Conservation (phyloP, 2,888 invertebrate species). For the Epirrita christyi region DNA sequence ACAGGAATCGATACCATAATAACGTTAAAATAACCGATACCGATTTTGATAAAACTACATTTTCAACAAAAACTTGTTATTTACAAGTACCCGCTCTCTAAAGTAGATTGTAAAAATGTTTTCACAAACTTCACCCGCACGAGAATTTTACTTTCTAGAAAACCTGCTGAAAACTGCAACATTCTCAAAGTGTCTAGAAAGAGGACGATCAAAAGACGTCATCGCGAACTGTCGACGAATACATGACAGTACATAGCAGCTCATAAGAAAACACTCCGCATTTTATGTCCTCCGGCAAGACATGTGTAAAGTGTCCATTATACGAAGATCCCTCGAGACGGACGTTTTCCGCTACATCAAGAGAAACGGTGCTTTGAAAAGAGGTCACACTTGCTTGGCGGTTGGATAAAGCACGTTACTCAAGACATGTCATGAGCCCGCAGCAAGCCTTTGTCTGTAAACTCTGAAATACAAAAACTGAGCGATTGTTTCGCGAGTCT, state of each 20-base stretch:
- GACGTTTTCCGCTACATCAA: constrained; percentile 38
- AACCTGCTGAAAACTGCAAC: constrained; percentile 18
- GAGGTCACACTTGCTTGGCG: constrained; percentile 56
- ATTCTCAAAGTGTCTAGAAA: constrained; percentile 34
- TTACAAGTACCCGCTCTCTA: background rate
- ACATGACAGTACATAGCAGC: constrained; percentile 53
- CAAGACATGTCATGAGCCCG: constrained; percentile 64
- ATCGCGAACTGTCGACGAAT: constrained; percentile 60
- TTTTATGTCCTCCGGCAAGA: constrained; percentile 65
- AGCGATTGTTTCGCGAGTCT: constrained; percentile 69
- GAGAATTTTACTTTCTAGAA: background rate
- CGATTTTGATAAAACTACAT: no score
- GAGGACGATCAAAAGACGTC: constrained; percentile 60
- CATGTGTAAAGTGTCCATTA: constrained; percentile 65
- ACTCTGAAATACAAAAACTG: constrained; percentile 60
- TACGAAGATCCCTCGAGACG: constrained; percentile 46
- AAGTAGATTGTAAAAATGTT: background rate
- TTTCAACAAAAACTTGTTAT: no score
- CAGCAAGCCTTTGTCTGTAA: constrained; percentile 67
- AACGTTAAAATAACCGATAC: no score
- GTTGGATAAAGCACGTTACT: constrained; percentile 57
- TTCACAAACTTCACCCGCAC: background rate
- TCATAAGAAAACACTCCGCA: constrained; percentile 65
- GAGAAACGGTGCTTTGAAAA: constrained; percentile 36
- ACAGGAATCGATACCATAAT: no score